Evolutionary conservation across 2,113 vertebrate genomes (phyloP), one percentile per base, ranked within the genome.

Genomic region (Meles meles): DNA sequence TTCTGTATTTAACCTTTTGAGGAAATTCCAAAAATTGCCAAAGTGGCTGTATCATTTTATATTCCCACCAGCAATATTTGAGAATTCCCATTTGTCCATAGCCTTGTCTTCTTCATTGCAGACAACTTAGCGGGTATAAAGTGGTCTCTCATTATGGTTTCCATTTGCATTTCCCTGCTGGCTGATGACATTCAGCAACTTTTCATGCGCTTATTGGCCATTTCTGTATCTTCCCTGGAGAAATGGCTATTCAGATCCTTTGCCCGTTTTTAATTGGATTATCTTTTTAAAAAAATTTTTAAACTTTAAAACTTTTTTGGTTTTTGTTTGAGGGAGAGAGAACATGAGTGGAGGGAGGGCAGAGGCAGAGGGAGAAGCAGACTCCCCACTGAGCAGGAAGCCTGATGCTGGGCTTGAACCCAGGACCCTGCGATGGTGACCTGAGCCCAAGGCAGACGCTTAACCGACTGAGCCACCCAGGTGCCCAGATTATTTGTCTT

Each of bases 31-130:
- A n/a, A 90, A 42, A 81, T 23, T 77, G n/a, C 81, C 80, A n/a
- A 96, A 90, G 34, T 3, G 12, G 21, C 29, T 49, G 3, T 27
- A 92, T 39, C 11, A 88, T 83, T 93, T 93, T 79, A 65, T 23
- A 83, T 61, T 72, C 27, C 79, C 17, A 57, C 67, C 37, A 84
- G 83, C 31, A 84, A 49, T 90, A 59, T 42, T 42, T 83, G 31
- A 93, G n/a, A 49, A 84, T 72, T 92, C 52, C 21, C 82, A 81
- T 81, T 94, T 94, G 49, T 82, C 55, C n/a, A n/a, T 90, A 39
- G 84, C 44, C n/a, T 94, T 96, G 39, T 77, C 13, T 88, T 76
- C 79, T 79, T 79, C 15, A 79, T 84, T 96, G 71, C 14, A 63
- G 57, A n/a, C 29, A 83, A 77, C 39, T 71, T 76, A 31, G 47